A percentile compares a stretch with the other conserved stretches of the same genome.
phyloP scores from a whole-genome alignment of 2,113 vertebrate species.

The Cebidichthys violaceus region DNA sequence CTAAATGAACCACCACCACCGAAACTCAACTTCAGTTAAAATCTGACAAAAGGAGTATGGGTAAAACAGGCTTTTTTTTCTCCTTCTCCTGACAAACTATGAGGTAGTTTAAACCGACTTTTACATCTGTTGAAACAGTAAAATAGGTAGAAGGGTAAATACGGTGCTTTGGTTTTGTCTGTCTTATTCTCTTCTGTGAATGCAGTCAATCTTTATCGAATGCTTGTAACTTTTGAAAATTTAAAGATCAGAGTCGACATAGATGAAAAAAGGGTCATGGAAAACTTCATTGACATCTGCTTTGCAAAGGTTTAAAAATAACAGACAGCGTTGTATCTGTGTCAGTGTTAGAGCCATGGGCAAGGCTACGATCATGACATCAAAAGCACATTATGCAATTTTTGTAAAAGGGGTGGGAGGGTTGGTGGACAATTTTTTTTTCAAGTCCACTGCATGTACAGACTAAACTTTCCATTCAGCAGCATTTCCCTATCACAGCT shows the following conservation, averaged over 20 bases:
- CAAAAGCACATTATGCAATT: slow-evolving; percentile 79
- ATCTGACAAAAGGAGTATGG: slow-evolving; percentile 32
- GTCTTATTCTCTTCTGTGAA: slow-evolving; percentile 25
- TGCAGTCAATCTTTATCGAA: slow-evolving; percentile 74
- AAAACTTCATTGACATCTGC: slow-evolving; percentile 81
- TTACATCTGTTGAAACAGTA: slow-evolving; percentile 14
- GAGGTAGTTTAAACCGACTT: not conserved
- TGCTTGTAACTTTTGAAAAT: slow-evolving; percentile 64
- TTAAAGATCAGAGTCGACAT: slow-evolving; percentile 75
- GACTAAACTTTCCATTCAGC: slow-evolving; percentile 74
- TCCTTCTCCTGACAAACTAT: slow-evolving; percentile 10
- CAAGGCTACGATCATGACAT: slow-evolving; percentile 72
- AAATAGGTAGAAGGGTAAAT: not conserved
- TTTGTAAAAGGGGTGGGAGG: slow-evolving; percentile 44
- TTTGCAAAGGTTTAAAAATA: slow-evolving; percentile 83
- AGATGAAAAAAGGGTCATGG: slow-evolving; percentile 75
- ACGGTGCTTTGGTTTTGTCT: slow-evolving; percentile 16
- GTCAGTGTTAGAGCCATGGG: slow-evolving; percentile 68
- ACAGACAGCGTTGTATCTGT: slow-evolving; percentile 72
- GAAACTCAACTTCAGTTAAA: slow-evolving; percentile 31
- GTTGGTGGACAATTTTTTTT: slow-evolving; percentile 61
- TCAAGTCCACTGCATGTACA: slow-evolving; percentile 67
- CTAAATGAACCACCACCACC: not conserved
- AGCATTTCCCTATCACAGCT: slow-evolving; percentile 61
- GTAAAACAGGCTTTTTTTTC: slow-evolving; percentile 16